Base-by-base conservation (phyloP, 2,888 invertebrate genomes). In the Allacma fusca region DNA sequence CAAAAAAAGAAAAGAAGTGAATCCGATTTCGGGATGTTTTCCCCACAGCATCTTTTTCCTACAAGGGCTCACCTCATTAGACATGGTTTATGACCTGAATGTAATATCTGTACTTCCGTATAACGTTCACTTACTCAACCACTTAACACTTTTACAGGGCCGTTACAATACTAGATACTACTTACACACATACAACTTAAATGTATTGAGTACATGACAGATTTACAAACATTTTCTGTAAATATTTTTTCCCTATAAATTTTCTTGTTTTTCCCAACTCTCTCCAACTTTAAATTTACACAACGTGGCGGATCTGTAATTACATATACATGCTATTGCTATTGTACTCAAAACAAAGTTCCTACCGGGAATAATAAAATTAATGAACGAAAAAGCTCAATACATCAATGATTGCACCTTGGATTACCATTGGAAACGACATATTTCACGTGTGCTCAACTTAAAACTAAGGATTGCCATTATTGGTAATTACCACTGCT, bases 191-290 rank as follows among this genome's bases (percentile, higher is more conserved):
- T 62, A n/a, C n/a, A 62, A 13, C 26, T 26, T 62, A 62, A 24
- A n/a, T 62, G 26, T 24, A 62, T 50, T 50, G 50, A 13, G n/a
- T 26, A 65, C 65, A 65, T 28, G 62, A 62, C 24, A 62, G 62
- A 62, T 26, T 50, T 50, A 50, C 9, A 50, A 16, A 50, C 5
- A 50, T 50, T 2, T n/a, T 19, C n/a, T n/a, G n/a, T n/a, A 16
- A 2, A 50, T n/a, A 50, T 50, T 50, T 50, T 50, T 40, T 50
- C 2, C 50, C 19, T 2, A 50, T 19, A n/a, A 50, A 50, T n/a
- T 50, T n/a, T 28, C 24, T 16, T 62, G 1, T n/a, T 2, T 13
- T 28, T 65, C 28, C 19, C 65, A 23, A 26, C n/a, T 65, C 28
- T 65, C 7, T 57, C 4, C n/a, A 62, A 62, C n/a, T n/a, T n/a